Base-by-base conservation (phyloP, 2,113 vertebrate genomes). In the Petromus typicus region DNA sequence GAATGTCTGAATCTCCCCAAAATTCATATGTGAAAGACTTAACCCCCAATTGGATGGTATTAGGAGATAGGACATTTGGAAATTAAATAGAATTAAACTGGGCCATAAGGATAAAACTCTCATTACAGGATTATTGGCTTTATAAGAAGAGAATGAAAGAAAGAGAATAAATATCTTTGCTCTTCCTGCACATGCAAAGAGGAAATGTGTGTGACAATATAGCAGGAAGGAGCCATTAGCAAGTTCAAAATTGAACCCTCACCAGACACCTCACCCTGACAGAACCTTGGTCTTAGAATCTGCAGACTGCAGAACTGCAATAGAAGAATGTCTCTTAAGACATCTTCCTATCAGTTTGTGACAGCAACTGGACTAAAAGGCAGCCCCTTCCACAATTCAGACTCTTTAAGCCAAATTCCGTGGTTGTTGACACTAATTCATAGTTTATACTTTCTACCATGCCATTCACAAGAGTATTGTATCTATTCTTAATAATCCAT, bases 371-470 rank as follows among this genome's bases (percentile, higher is more conserved):
- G 67, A 45, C 34, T 56, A 79, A 79, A 22, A 80, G 34, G 7
- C 9, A 71, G 20, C 51, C 22, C 12, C 89, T 64, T 51, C 40
- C 82, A 85, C 79, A 88, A 64, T n/a, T 48, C 10, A 66, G 37
- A 17, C 34, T 30, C 23, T 67, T 45, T 67, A 89, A 76, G 27
- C 30, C 64, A 20, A 43, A 78, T 59, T 37, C 30, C 51, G n/a
- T 51, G 51, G 10, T 59, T 78, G 43, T 48, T 23, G 89, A 90
- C 3, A 1, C 23, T 90, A 23, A 20, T 61, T 67, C 89, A 32
- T 34, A 23, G 57, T 97, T 96, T 51, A 84, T 4, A n/a, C 48
- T 89, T 91, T 89, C 40, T 66, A 73, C 43, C 88, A 81, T 37
- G 16, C 0, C 71, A 59, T 86, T 86, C 59, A 87, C 75, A 96